Percentiles rank a stretch among this genome's conserved stretches.
These are phyloP conservation scores for Drosophila mettleri DNA, from an alignment of 2,888 invertebrate genomes.

Conservation along the genomic window DNA sequence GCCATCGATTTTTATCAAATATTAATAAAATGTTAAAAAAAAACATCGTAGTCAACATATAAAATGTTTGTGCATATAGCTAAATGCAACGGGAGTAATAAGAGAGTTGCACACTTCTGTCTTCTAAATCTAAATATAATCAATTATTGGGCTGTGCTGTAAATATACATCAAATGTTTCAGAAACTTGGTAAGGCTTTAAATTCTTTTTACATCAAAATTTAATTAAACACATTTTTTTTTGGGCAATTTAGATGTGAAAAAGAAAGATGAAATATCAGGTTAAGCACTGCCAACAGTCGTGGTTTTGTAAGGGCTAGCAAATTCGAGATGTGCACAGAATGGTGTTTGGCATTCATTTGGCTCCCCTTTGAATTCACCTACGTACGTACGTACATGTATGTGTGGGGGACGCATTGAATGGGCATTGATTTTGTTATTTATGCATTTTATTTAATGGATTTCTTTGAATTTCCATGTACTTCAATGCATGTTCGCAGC, in stretches of 20 bases:
- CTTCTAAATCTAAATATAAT: too few species aligned
- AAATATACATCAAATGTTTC: too few species aligned
- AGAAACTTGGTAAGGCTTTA: background rate
- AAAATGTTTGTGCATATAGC: too few species aligned
- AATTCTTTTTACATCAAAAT: background rate
- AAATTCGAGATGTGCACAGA: background rate
- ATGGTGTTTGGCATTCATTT: background rate
- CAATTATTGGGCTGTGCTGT: too few species aligned
- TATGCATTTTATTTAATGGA: slow-evolving; percentile 50
- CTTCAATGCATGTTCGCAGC: slow-evolving; percentile 10
- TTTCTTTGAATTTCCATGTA: slow-evolving; percentile 48
- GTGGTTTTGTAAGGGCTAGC: background rate
- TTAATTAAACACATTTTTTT: too few species aligned
- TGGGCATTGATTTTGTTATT: slow-evolving; percentile 40
- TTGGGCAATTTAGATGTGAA: too few species aligned
- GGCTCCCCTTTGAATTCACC: slow-evolving; percentile 2
- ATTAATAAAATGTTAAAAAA: too few species aligned
- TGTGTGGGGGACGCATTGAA: background rate
- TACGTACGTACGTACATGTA: too few species aligned
- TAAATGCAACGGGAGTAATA: too few species aligned
- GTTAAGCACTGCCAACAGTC: background rate
- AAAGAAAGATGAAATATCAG: background rate
- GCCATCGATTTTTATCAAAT: too few species aligned
- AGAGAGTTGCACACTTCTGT: too few species aligned
- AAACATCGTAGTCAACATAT: too few species aligned